These are phyloP conservation scores for Sinocyclocheilus anshuiensis DNA, from an alignment of 2,113 vertebrate species.

Conservation along the genomic window DNA sequence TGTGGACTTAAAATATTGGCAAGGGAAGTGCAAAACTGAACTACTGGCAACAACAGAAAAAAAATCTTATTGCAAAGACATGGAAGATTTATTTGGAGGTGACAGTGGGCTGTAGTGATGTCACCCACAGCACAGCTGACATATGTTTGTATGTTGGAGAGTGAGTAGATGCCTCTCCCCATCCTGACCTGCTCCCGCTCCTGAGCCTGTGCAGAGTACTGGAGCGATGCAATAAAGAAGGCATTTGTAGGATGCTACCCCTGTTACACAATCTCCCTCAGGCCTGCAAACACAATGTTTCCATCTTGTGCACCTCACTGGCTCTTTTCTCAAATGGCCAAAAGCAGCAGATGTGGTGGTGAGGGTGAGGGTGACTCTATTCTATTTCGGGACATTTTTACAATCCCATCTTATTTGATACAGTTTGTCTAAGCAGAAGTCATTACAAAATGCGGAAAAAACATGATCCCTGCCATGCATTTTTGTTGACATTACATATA, in stretches of 20 bases:
- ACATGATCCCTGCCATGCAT: background rate
- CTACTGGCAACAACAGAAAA: background rate
- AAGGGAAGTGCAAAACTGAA: background rate
- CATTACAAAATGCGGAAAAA: background rate
- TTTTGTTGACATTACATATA: conserved; percentile 23
- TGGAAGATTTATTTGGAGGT: background rate
- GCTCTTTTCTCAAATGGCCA: conserved; percentile 33
- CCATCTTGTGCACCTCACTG: conserved; percentile 38
- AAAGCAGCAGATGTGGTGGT: conserved; percentile 5
- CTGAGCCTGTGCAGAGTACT: background rate
- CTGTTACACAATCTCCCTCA: conserved; percentile 35
- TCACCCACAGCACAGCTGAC: conserved; percentile 9
- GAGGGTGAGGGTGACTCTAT: background rate
- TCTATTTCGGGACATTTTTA: background rate
- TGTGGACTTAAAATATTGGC: background rate
- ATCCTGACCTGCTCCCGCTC: background rate
- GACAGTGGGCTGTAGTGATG: background rate
- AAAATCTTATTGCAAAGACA: background rate
- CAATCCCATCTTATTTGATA: background rate
- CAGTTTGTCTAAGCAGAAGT: background rate
- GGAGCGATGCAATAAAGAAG: conserved; percentile 7
- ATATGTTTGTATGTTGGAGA: background rate
- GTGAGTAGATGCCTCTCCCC: background rate
- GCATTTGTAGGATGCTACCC: conserved; percentile 33
- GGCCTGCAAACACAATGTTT: conserved; percentile 32